Evolutionary conservation across 1,140 invertebrate species (phyloP).

Genomic region (Gonioctena quinquepunctata): DNA sequence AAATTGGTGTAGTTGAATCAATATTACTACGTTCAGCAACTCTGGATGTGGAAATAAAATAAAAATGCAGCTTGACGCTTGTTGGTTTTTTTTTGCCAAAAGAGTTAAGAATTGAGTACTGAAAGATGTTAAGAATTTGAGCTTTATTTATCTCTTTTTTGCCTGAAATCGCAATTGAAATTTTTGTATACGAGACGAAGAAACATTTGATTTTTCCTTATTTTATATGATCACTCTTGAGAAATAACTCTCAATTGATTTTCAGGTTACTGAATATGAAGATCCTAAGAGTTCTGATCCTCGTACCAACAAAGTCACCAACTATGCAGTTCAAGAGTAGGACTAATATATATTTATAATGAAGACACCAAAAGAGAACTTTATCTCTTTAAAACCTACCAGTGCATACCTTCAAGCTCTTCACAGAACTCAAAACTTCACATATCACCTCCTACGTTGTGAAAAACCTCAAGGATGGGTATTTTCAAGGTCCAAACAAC

Average conservation of each 20-base stretch:
- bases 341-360: conserved; percentile 16
- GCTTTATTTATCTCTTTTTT: background rate
- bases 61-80: no score
- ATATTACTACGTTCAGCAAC: no score
- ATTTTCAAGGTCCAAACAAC: conserved; percentile 12
- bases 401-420: background rate
- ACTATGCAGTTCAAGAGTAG: conserved; percentile 14
- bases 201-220: no score
- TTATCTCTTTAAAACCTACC: conserved; percentile 20
- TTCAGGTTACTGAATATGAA: background rate
- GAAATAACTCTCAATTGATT: no score
- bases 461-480: conserved; percentile 17
- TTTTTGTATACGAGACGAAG: no score
- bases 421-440: conserved; percentile 18
- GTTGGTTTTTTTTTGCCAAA: no score
- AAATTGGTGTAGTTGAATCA: no score
- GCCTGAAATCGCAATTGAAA: background rate
- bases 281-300: background rate
- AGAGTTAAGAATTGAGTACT: no score
- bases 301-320: background rate
- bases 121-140: no score
- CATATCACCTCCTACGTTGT: conserved; percentile 23
- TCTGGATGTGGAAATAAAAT: no score
- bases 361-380: background rate
- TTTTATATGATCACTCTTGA: no score